Percentiles rank a stretch among this genome's conserved stretches.
Evolutionary conservation across 2,888 invertebrate genomes (phyloP).

Genomic region (Antheraea yamamai): DNA sequence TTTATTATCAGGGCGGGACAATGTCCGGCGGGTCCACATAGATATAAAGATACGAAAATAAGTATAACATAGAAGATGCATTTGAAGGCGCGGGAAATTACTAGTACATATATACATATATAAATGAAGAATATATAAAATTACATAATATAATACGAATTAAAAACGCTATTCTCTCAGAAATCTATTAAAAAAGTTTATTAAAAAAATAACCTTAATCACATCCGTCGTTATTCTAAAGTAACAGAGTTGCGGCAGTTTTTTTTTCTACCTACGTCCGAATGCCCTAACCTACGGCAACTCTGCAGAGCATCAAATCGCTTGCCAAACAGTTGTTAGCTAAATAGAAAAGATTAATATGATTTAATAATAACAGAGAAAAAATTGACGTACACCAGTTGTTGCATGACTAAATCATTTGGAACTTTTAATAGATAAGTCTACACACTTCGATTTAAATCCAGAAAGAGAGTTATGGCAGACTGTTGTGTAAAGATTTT

Average conservation of each 20-base stretch:
- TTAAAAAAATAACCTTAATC: too few relatives aligned
- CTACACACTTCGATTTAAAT: not conserved
- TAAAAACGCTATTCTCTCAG: too few relatives aligned
- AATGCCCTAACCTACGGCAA: not conserved
- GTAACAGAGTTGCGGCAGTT: not conserved
- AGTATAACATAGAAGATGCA: too few relatives aligned
- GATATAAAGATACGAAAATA: too few relatives aligned
- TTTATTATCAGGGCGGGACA: too few relatives aligned
- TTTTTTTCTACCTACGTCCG: not conserved
- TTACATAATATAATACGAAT: too few relatives aligned
- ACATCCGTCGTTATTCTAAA: not conserved
- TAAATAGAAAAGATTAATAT: slow-evolving; percentile 5
- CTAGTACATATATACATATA: too few relatives aligned
- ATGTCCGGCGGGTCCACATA: too few relatives aligned
- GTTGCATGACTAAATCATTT: not conserved
- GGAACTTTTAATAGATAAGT: not conserved
- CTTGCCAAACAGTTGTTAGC: slow-evolving; percentile 1
- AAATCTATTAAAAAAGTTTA: too few relatives aligned
- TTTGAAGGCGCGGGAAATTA: too few relatives aligned
- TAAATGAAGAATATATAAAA: too few relatives aligned
- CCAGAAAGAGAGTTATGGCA: not conserved
- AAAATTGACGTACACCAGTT: slow-evolving; percentile 6
- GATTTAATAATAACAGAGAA: slow-evolving; percentile 3
- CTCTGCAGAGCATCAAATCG: not conserved
- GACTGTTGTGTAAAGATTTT: not conserved